Conservation (phyloP, 1,140 invertebrate genomes). For the Meloidogyne floridensis region DNA sequence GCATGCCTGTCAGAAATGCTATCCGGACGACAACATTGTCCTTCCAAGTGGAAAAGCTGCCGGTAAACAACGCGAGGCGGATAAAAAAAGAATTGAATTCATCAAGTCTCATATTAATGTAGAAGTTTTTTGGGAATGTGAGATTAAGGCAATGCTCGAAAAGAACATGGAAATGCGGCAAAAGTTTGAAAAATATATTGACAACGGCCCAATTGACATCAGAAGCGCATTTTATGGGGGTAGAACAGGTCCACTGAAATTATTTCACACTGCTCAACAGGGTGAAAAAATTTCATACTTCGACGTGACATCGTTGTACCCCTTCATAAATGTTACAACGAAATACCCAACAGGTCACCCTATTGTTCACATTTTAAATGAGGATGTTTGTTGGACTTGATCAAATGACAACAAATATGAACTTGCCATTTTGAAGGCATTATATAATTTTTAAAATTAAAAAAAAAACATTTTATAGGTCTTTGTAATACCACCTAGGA, state of each 20-base stretch:
- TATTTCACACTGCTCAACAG: neutral
- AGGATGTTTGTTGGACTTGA: neutral
- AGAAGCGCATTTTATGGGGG: neutral
- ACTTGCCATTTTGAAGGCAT: neutral
- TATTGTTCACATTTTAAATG: neutral
- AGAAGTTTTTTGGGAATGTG: constrained; percentile 14
- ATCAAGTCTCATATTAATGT: neutral
- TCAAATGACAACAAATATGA: neutral
- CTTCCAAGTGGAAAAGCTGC: constrained; percentile 11
- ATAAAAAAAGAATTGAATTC: neutral
- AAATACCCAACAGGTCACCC: neutral
- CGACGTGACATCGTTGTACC: neutral
- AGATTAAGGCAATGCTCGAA: neutral
- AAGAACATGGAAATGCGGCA: neutral
- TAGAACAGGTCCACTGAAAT: neutral
- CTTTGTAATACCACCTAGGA: neutral
- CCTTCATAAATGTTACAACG: neutral
- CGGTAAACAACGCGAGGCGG: neutral
- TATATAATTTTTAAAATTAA: too few species aligned
- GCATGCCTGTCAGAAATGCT: neutral
- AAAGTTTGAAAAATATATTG: neutral
- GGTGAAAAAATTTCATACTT: neutral
- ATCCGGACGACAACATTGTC: neutral
- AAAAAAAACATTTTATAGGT: neutral
- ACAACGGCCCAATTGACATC: neutral